Evolutionary conservation across 1,140 invertebrate genomes (phyloP), one percentile per base, ranked within the genome.

Genomic region (Orius laevigatus): DNA sequence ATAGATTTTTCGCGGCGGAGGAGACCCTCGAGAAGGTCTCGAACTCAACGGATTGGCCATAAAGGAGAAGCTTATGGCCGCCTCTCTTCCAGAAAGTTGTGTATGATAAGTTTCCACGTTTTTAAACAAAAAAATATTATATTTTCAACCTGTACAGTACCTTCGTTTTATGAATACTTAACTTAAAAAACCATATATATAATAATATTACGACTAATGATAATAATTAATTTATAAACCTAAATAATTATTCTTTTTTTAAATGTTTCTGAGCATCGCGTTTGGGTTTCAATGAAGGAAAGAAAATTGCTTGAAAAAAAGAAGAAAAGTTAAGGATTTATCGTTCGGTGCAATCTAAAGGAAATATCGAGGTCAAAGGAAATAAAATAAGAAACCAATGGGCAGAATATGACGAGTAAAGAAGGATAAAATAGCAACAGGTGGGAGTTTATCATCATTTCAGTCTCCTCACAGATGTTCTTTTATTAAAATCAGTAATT

Each of bases 21-120:
- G 8, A 2, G 12, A 14, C 11, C n/a, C 25, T 0, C 11, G 14
- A 5, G 31, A 38, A 6, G 56, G 55, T 36, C 11, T 53, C 12
- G 60, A 61, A 61, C 65, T 76, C 48, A 75, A 76, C 62, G 78
- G 79, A 3, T 71, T 78, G 58, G 78, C 76, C 51, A 81, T 82
- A 60, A 81, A 81, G 58, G 75, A 80, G 60, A 72, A 78, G 55
- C 68, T 81, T 3, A 76, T 81, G 65, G 76, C 79, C 44, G 77
- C 77, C 60, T 74, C 78, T 59, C 71, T 82, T 56, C 79, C 79
- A 2, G 78, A 81, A 62, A 80, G 77, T 55, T 81, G 78, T 62
- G 79, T 82, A 45, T 80, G 76, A 72, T 55, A n/a, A 25, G 16
- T 25, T 25, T 46, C 5, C 43, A 31, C 50, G 12, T 39, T 41